Percentiles rank a stretch among this genome's conserved stretches.
Evolutionary conservation across 2,113 vertebrate genomes (phyloP).

Genomic region (Mellivora capensis): DNA sequence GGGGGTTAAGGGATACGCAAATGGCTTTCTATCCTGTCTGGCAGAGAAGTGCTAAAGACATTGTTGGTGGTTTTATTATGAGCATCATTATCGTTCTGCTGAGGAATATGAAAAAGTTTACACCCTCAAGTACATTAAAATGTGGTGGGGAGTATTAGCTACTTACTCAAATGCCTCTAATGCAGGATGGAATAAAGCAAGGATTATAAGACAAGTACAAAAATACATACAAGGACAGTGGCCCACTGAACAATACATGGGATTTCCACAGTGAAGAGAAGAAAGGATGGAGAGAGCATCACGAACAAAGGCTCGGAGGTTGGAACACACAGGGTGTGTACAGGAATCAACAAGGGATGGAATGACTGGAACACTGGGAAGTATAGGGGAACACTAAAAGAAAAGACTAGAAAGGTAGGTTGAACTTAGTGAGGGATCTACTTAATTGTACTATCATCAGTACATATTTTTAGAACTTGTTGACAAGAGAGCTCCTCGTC

Average conservation of each 20-base stretch:
- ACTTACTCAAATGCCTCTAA: not conserved
- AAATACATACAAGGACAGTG: not conserved
- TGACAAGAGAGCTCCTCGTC: slow-evolving; percentile 21
- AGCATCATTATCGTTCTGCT: not conserved
- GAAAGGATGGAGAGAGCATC: not conserved
- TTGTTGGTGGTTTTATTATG: not conserved
- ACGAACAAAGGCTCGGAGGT: not conserved
- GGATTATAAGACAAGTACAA: not conserved
- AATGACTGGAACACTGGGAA: not conserved
- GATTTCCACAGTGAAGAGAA: not conserved
- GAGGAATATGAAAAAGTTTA: not conserved
- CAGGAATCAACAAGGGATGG: not conserved
- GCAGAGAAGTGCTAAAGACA: not conserved
- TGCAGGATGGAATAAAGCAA: not conserved
- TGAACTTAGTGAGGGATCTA: not conserved
- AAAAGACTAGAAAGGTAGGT: not conserved
- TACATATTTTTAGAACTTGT: slow-evolving; percentile 10
- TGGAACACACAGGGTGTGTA: not conserved
- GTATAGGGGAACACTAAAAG: not conserved
- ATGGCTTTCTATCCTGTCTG: not conserved
- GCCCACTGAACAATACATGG: not conserved
- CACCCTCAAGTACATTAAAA: not conserved
- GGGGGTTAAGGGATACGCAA: not conserved
- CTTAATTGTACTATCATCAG: not conserved
- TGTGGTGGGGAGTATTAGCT: not conserved